phyloP scores from a whole-genome alignment of 2,888 invertebrate species.

The Macrophya annulata region DNA sequence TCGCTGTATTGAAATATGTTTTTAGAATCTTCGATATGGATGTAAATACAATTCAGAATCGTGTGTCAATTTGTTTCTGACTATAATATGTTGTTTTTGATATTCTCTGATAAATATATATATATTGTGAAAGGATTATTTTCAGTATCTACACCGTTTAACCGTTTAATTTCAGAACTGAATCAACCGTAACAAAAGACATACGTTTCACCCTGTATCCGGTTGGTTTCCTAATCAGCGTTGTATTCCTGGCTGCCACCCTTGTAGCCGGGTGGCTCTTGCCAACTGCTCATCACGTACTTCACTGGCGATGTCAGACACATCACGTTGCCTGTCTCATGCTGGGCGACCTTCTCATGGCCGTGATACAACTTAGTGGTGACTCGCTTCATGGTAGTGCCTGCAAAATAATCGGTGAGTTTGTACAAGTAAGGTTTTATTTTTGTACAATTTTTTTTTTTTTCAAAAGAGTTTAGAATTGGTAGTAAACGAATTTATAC shows the following conservation, averaged over 20 bases:
- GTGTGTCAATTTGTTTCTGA: no score
- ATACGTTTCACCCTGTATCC: conserved; percentile 88
- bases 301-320: conserved; percentile 95
- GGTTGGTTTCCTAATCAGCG: conserved; percentile 89
- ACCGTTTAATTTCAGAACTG: conserved; percentile 62
- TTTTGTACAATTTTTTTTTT: background rate
- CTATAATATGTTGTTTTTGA: background rate
- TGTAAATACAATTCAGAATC: no score
- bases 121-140: no score
- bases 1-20: background rate
- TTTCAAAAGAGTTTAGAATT: background rate
- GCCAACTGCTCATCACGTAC: conserved; percentile 91
- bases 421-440: background rate
- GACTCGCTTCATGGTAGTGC: conserved; percentile 83
- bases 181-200: conserved; percentile 73
- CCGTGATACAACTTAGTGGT: conserved; percentile 88
- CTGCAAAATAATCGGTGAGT: conserved; percentile 88
- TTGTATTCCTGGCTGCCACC: conserved; percentile 90
- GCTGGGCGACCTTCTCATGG: conserved; percentile 90
- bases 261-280: conserved; percentile 89
- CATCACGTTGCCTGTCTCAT: conserved; percentile 92
- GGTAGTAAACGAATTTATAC: no score
- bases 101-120: conserved; percentile 44
- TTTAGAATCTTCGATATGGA: no score
- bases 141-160: background rate